Evolutionary conservation across 1,140 invertebrate species (phyloP).

Genomic region (Gerris buenoi): DNA sequence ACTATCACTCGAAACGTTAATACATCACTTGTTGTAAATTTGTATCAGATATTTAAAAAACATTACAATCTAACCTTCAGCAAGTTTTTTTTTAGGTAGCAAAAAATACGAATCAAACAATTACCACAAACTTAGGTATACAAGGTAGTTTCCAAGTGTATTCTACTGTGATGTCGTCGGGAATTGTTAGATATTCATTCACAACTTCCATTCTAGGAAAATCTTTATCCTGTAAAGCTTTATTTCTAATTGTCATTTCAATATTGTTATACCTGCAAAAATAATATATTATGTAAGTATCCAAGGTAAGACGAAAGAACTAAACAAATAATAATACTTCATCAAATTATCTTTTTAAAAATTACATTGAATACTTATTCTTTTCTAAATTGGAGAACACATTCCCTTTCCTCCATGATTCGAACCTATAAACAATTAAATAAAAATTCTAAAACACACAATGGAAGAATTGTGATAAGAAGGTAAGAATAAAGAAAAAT

Average conservation of each 20-base stretch:
- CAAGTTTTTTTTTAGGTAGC: too few species aligned
- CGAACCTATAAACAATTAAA: constrained; percentile 15
- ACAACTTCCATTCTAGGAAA: constrained; percentile 60
- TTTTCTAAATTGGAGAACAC: constrained; percentile 7
- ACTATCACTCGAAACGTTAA: too few species aligned
- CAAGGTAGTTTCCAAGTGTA: constrained; percentile 48
- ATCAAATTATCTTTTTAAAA: neutral
- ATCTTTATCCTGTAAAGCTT: constrained; percentile 42
- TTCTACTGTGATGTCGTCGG: constrained; percentile 26
- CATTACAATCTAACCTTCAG: too few species aligned
- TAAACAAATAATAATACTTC: too few species aligned
- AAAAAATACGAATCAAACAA: too few species aligned
- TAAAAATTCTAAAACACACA: too few species aligned
- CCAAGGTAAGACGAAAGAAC: too few species aligned
- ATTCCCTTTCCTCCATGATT: constrained; percentile 10
- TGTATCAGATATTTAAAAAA: too few species aligned
- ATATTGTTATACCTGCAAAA: constrained; percentile 32
- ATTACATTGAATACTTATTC: constrained; percentile 4
- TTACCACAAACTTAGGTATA: constrained; percentile 50
- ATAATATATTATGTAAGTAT: neutral
- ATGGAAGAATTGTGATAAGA: too few species aligned
- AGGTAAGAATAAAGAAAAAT: too few species aligned
- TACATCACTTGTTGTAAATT: too few species aligned
- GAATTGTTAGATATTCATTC: constrained; percentile 41
- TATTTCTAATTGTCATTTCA: constrained; percentile 50